Percentiles rank a stretch among this genome's conserved stretches.
Conservation (phyloP, 2,797 vertebrate genomes). For the Cichlasoma orientale region DNA sequence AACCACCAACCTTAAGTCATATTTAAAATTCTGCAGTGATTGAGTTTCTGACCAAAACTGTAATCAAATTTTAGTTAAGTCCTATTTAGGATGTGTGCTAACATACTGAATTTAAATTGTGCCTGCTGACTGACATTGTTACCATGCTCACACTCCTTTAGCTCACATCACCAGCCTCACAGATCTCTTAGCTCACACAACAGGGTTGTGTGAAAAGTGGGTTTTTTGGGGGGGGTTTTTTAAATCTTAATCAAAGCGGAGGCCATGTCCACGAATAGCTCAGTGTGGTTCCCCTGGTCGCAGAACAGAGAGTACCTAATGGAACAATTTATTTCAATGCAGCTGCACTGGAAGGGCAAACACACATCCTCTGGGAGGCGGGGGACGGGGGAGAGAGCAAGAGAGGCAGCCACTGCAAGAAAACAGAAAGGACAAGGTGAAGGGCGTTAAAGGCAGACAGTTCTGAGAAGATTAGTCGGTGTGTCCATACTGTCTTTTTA, state of each 20-base stretch:
- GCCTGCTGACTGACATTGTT: not conserved
- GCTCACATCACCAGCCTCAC: no score
- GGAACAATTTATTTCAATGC: slow-evolving; percentile 89
- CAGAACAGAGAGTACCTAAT: slow-evolving; percentile 84
- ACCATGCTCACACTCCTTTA: no score
- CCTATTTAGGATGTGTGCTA: no score
- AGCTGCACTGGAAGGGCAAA: slow-evolving; percentile 73
- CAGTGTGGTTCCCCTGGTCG: slow-evolving; percentile 71
- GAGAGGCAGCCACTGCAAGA: not conserved
- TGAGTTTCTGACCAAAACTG: no score
- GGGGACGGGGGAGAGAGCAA: slow-evolving; percentile 7
- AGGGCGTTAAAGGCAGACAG: slow-evolving; percentile 40
- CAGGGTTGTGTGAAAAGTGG: slow-evolving; percentile 15
- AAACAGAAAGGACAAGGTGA: slow-evolving; percentile 36
- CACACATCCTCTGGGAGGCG: slow-evolving; percentile 44
- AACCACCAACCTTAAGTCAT: no score
- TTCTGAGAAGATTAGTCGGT: slow-evolving; percentile 8
- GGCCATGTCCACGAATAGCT: slow-evolving; percentile 82
- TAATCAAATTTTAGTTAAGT: no score
- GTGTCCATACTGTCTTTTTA: not conserved
- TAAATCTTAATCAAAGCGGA: slow-evolving; percentile 81
- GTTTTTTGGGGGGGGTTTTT: no score
- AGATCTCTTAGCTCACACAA: not conserved
- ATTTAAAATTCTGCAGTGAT: no score
- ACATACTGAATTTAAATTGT: not conserved